These are phyloP conservation scores for Mythimna pallens DNA, from an alignment of 2,888 invertebrate species.

Conservation along the genomic window DNA sequence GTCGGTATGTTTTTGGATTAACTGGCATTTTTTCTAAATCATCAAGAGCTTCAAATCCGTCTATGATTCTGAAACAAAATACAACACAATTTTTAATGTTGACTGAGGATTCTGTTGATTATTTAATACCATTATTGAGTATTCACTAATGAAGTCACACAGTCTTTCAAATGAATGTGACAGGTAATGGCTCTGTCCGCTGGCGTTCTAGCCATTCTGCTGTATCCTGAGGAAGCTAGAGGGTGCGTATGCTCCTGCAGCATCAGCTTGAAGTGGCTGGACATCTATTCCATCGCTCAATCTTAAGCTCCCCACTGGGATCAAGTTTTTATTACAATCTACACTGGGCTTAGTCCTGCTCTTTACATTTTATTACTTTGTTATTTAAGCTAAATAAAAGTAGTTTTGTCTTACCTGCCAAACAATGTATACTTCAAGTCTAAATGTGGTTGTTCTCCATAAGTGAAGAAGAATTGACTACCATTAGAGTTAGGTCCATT, in stretches of 20 bases:
- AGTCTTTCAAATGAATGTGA: conserved; percentile 92
- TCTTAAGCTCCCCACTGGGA: background rate
- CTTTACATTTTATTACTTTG: background rate
- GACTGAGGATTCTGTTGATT: background rate
- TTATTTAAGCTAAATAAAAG: background rate
- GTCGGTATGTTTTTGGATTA: conserved; percentile 97
- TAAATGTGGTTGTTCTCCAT: conserved; percentile 97
- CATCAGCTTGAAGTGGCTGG: too few relatives aligned
- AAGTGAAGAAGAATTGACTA: conserved; percentile 99
- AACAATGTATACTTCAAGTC: conserved; percentile 99
- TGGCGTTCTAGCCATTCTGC: conserved; percentile 98
- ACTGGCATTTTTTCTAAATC: conserved; percentile 98
- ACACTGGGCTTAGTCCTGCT: background rate
- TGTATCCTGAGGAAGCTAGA: conserved; percentile 98
- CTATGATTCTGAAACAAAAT: conserved; percentile 95
- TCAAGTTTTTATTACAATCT: background rate
- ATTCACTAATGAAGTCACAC: background rate
- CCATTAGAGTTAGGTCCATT: conserved; percentile 99
- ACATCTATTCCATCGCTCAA: background rate
- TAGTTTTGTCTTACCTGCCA: conserved; percentile 93
- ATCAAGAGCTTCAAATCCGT: conserved; percentile 98
- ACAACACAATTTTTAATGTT: conserved; percentile 3
- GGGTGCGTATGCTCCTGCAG: conserved; percentile 89
- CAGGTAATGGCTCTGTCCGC: conserved; percentile 98
- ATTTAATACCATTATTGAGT: background rate